phyloP scores from a whole-genome alignment of 2,113 vertebrate species.

The Laticauda colubrina region DNA sequence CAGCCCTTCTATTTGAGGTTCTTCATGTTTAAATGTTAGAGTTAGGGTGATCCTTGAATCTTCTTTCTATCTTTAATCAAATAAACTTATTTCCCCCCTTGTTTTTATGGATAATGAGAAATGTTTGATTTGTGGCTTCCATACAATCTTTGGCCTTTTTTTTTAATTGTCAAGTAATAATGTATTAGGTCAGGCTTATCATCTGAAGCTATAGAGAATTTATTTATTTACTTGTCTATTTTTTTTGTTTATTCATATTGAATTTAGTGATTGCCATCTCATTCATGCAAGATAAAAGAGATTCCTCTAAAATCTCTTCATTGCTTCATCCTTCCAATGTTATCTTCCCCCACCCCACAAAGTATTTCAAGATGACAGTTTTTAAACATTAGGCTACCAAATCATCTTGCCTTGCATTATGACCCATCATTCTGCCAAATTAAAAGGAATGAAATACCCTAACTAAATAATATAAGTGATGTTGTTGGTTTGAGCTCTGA shows the following conservation, averaged over 20 bases:
- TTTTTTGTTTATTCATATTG: background rate
- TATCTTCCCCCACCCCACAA: background rate
- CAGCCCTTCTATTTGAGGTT: background rate
- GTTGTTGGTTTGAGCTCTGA: too few relatives aligned
- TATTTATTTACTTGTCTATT: background rate
- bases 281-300: background rate
- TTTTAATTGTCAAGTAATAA: background rate
- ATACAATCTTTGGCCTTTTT: background rate
- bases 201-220: background rate
- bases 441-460: background rate
- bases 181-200: background rate
- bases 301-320: background rate
- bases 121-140: background rate
- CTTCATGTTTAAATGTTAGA: background rate
- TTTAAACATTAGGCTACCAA: background rate
- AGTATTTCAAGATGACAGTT: background rate
- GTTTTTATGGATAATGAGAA: background rate
- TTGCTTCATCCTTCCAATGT: background rate
- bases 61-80: background rate
- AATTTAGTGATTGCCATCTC: background rate
- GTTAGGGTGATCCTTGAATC: background rate
- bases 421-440: background rate
- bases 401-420: background rate
- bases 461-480: background rate
- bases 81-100: background rate